Evolutionary conservation across 2,113 vertebrate genomes (phyloP), one percentile per base, ranked within the genome.

Genomic region (Aptenodytes patagonicus): DNA sequence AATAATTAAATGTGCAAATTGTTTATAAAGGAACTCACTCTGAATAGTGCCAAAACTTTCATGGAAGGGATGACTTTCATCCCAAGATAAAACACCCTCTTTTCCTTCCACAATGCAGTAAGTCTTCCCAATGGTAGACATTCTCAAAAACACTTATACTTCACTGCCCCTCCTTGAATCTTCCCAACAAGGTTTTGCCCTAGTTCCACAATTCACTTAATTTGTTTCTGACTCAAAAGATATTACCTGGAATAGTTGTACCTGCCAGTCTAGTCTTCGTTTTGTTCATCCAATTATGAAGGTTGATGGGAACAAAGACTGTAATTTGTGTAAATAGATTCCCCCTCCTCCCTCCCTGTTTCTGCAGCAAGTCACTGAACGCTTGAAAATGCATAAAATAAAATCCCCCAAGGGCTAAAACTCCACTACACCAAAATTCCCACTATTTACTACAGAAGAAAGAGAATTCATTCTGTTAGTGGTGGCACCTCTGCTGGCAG

Each of bases 291-390:
- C 66, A 88, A 6, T 95, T 90, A 92, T 40, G 66, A 88, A 81
- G 34, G 52, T 34, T 85, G 88, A 92, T 72, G 62, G 79, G 75
- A 95, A 90, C 62, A 95, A 90, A 96, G 88, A 83, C 44, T 64
- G 42, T 92, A 83, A 93, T 92, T 90, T 13, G 34, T 83, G 79
- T 86, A 88, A 96, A 82, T 55, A 71, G 32, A 95, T 95, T 93
- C 83, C 68, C 36, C 85, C 57, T 92, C 34, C 88, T 92, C 49
- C 66, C 12, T 88, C 36, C 42, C 29, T 54, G n/a, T 60, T 52
- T 72, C 69, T 60, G 52, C 28, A 88, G 83, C 71, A 95, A 92
- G 71, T 65, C 86, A 88, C 58, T 36, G 82, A 94, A 72, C 3
- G 29, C 78, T 52, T 90, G 85, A 90, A 97, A 95, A 90, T 19